phyloP scores from a whole-genome alignment of 2,113 vertebrate genomes.

The Notechis scutatus region DNA sequence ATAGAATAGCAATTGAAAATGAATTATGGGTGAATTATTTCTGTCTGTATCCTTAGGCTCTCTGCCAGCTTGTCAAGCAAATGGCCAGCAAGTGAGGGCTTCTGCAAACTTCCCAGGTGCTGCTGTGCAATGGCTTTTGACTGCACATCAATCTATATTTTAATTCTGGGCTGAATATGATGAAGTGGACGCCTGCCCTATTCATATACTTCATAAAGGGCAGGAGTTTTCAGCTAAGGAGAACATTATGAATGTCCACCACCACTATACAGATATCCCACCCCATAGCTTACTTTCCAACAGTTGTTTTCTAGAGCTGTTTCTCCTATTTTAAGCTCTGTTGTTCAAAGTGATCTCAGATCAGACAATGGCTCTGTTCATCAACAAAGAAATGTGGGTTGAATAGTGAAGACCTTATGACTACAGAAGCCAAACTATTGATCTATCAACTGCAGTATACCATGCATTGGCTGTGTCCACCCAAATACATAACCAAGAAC shows the following conservation, averaged over 20 bases:
- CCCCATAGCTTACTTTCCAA: neutral
- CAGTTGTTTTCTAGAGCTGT: neutral
- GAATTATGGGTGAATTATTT: neutral
- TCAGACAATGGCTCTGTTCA: neutral
- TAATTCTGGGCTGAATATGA: neutral
- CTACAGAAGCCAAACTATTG: neutral
- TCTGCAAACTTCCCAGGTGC: neutral
- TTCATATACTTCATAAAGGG: neutral
- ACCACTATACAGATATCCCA: neutral
- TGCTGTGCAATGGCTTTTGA: neutral
- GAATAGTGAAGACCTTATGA: neutral
- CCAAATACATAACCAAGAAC: neutral
- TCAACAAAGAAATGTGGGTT: neutral
- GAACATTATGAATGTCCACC: neutral
- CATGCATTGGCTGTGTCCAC: neutral
- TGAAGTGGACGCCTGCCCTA: neutral
- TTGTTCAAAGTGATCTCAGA: neutral
- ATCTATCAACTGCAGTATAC: neutral
- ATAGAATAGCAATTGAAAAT: neutral
- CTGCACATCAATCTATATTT: neutral
- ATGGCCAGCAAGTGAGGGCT: neutral
- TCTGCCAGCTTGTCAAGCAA: neutral
- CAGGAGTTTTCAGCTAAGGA: neutral
- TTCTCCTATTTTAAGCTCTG: neutral
- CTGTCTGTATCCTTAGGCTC: neutral